Conservation (phyloP, 2,888 invertebrate genomes). For the Stenichneumon culpator region DNA sequence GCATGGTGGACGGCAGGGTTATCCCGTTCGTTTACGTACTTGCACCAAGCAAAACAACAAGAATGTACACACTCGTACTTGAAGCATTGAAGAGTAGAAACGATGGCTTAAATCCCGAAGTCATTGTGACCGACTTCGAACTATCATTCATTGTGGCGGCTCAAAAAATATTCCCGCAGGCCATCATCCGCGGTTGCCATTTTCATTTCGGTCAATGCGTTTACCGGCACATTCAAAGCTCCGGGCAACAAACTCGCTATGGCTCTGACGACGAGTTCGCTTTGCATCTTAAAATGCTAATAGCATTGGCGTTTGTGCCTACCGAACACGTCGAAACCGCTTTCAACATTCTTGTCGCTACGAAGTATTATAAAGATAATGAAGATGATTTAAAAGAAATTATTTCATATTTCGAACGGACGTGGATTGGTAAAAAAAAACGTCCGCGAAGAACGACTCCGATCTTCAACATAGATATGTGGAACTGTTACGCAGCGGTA, state of each 20-base stretch:
- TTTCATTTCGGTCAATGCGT: no score
- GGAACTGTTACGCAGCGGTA: conserved; percentile 26
- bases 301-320: no score
- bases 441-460: background rate
- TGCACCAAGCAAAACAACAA: background rate
- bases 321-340: no score
- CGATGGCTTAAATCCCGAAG: no score
- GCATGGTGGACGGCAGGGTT: conserved; percentile 12
- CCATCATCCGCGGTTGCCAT: no score
- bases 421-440: conserved; percentile 16
- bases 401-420: background rate
- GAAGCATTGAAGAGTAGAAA: background rate
- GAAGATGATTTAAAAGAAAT: background rate
- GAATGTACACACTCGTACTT: conserved; percentile 2
- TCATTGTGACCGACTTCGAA: no score
- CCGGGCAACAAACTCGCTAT: no score
- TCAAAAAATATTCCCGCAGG: no score
- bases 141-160: no score
- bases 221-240: no score
- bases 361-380: background rate
- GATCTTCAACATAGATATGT: background rate
- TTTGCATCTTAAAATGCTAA: no score
- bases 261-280: no score
- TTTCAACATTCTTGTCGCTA: background rate
- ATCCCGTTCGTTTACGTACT: conserved; percentile 54